phyloP scores from a whole-genome alignment of 2,113 vertebrate genomes.

The Pomatostomus ruficeps region DNA sequence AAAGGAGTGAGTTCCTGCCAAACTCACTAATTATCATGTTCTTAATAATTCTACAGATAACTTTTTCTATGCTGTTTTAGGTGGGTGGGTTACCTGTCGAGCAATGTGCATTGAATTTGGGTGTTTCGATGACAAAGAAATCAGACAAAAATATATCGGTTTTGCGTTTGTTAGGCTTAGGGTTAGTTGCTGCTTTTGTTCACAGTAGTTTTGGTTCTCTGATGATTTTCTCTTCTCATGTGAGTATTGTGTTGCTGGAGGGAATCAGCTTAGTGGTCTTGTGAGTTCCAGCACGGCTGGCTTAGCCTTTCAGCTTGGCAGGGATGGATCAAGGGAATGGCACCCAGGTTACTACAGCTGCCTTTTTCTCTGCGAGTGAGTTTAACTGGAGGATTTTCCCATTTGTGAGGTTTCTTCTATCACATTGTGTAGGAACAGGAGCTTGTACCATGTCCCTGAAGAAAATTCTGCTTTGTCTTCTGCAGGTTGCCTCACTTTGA shows the following conservation, averaged over 20 bases:
- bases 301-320: background rate
- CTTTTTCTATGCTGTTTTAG: slow-evolving; percentile 32
- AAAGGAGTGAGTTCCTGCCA: slow-evolving; percentile 42
- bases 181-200: background rate
- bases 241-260: background rate
- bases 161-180: background rate
- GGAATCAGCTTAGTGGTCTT: background rate
- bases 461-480: background rate
- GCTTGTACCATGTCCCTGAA: background rate
- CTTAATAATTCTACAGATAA: slow-evolving; percentile 51
- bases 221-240: background rate
- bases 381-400: background rate
- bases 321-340: background rate
- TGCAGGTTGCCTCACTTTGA: accelerated
- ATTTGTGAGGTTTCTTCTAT: background rate
- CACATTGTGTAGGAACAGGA: accelerated
- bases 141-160: background rate
- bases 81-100: slow-evolving; percentile 36
- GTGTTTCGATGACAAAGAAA: slow-evolving; percentile 23
- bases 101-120: background rate
- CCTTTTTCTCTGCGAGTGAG: background rate
- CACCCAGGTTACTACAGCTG: background rate
- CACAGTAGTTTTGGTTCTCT: background rate
- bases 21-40: too few species aligned
- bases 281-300: background rate